Percentiles rank a stretch among this genome's conserved stretches.
phyloP scores from a whole-genome alignment of 2,797 vertebrate species.

The Adrianichthys oophorus region DNA sequence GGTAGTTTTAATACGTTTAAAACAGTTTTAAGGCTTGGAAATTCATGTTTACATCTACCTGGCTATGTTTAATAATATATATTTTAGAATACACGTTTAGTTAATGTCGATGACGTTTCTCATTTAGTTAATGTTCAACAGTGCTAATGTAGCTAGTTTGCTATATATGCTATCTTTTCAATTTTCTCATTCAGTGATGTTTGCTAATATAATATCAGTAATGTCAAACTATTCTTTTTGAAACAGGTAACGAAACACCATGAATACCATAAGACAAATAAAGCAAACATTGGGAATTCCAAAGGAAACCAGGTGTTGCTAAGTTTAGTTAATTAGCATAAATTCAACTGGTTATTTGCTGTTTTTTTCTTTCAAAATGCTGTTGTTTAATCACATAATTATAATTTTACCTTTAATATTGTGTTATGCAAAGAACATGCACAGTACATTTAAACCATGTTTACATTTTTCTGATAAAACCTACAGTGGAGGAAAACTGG shows the following conservation, averaged over 20 bases:
- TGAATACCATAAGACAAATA: slow-evolving; percentile 76
- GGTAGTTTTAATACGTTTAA: slow-evolving; percentile 1
- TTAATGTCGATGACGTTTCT: not conserved
- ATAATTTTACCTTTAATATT: not conserved
- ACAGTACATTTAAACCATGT: not conserved
- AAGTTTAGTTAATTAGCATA: not conserved
- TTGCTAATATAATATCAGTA: not conserved
- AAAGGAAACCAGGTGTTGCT: slow-evolving; percentile 62
- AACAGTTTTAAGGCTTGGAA: no score
- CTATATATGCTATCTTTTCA: not conserved
- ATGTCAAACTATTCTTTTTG: not conserved
- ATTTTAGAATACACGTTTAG: not conserved
- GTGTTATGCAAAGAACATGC: not conserved
- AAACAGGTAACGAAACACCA: slow-evolving; percentile 40
- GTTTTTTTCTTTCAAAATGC: no score
- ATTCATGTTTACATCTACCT: no score
- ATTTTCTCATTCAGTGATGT: not conserved
- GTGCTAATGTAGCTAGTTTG: not conserved
- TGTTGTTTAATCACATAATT: not conserved
- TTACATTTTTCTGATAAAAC: slow-evolving; percentile 12
- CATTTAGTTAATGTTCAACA: no score
- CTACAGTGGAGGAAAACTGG: slow-evolving; percentile 21
- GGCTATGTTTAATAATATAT: no score
- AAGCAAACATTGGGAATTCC: slow-evolving; percentile 75
- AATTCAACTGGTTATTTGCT: no score